These are phyloP conservation scores for Clanis bilineata DNA, from an alignment of 2,888 invertebrate species.

Conservation along the genomic window DNA sequence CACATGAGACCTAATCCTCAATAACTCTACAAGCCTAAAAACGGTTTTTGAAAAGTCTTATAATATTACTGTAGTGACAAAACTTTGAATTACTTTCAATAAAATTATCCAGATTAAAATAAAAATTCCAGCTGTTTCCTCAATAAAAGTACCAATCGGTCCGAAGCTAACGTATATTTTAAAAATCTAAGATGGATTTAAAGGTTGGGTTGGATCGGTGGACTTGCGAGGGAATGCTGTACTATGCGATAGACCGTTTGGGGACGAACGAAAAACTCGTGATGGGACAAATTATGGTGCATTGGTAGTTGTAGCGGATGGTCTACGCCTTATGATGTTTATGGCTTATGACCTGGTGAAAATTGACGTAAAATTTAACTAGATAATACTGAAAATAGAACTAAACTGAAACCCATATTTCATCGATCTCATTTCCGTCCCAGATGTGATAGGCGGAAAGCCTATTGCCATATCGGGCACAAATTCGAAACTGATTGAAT, in stretches of 20 bases:
- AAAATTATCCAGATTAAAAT: background rate
- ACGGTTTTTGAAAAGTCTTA: too few relatives aligned
- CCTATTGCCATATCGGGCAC: too few relatives aligned
- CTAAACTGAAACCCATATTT: too few relatives aligned
- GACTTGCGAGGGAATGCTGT: background rate
- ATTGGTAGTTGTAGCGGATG: background rate
- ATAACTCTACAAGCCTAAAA: too few relatives aligned
- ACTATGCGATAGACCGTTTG: conserved; percentile 10
- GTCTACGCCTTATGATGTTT: background rate
- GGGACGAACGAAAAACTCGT: conserved; percentile 11
- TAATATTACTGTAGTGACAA: too few relatives aligned
- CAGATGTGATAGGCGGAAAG: too few relatives aligned
- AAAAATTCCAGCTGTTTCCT: background rate
- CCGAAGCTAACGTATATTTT: background rate
- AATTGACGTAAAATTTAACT: too few relatives aligned
- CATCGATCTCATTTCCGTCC: too few relatives aligned
- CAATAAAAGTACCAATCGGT: background rate
- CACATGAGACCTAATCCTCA: too few relatives aligned
- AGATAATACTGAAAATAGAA: too few relatives aligned
- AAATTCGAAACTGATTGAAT: too few relatives aligned
- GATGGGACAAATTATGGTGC: background rate
- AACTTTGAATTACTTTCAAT: background rate
- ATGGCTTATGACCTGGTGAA: background rate
- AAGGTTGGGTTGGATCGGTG: background rate
- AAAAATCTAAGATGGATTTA: conserved; percentile 5